Percentiles rank a stretch among this genome's conserved stretches.
Evolutionary conservation across 1,140 invertebrate species (phyloP).

Genomic region (Archivesica marissinica): DNA sequence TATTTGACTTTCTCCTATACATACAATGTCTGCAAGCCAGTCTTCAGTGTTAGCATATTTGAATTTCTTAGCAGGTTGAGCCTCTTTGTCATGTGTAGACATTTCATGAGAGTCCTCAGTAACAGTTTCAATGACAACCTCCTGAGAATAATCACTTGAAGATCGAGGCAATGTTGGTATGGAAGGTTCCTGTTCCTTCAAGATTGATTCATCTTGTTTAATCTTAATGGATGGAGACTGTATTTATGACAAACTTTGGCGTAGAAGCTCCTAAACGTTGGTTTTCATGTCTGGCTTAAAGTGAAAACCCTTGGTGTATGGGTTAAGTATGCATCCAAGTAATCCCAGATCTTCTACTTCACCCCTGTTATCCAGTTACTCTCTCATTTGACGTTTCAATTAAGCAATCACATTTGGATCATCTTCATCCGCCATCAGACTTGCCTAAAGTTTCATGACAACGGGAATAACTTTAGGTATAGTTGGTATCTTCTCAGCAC

Average conservation of each 20-base stretch:
- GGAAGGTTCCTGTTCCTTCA: too few species aligned
- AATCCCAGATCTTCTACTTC: too few species aligned
- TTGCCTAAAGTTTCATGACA: slow-evolving; percentile 15
- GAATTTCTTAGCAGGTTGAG: neutral
- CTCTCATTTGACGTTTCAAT: too few species aligned
- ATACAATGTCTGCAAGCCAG: slow-evolving; percentile 13
- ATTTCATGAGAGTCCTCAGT: neutral
- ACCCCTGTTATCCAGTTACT: too few species aligned
- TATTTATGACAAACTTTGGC: neutral
- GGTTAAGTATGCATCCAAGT: neutral
- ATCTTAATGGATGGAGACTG: neutral
- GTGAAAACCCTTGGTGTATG: slow-evolving; percentile 2
- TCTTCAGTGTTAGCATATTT: slow-evolving; percentile 11
- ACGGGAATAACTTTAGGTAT: slow-evolving; percentile 45
- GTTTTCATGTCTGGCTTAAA: neutral
- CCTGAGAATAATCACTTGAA: neutral
- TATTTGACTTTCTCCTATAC: slow-evolving; percentile 14
- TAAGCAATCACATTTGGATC: too few species aligned
- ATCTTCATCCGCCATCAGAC: neutral
- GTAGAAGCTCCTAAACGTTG: neutral
- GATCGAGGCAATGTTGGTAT: too few species aligned
- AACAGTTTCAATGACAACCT: neutral
- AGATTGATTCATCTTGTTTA: neutral
- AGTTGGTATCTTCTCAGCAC: slow-evolving; percentile 49
- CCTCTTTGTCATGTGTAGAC: neutral